Evolutionary conservation across 1,140 invertebrate genomes (phyloP), one percentile per base, ranked within the genome.

Genomic region (Atopsyche davidsoni): DNA sequence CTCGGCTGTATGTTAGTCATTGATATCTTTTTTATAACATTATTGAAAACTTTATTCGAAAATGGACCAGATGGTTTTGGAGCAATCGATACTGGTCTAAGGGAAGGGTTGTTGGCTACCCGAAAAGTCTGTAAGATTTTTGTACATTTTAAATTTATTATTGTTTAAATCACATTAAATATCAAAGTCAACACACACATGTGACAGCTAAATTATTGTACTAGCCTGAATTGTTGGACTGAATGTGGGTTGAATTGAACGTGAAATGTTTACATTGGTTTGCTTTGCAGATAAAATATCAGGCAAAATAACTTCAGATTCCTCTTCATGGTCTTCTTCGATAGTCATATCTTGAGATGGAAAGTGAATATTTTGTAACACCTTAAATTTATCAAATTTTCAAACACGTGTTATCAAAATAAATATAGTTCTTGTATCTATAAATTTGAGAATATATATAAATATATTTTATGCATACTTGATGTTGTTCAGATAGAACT

Each of bases 31-130:
- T 70, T 69, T 1, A 64, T 19, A n/a, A 60, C n/a, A 34, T 55
- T 60, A 23, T 43, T 55, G 7, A 40, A 43, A 49, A 57, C 59
- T 40, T 60, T 64, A 4, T 18, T 44, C 40, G 11, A 45, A 24
- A 25, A 39, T 41, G 35, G 42, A 7, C 44, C 53, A 24, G 32
- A 25, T 19, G 64, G 71, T 57, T 70, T 73, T 0, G 69, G 70
- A 1, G 68, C 68, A 18, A 74, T 72, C 6, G 67, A 64, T 3
- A 72, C 64, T 53, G 65, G 68, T 16, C 64, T 62, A 1, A 65
- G 64, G 13, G 21, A 14, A 2, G 50, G 28, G 28, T 42, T 56
- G 3, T 31, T 45, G 14, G 45, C 44, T 10, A 51, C 28, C 4
- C 50, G 50, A 13, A 39, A 46, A 11, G 55, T 47, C 55, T 53